Evolutionary conservation across 2,113 vertebrate species (phyloP), one percentile per base, ranked within the genome.

Genomic region (Dromas ardeola): DNA sequence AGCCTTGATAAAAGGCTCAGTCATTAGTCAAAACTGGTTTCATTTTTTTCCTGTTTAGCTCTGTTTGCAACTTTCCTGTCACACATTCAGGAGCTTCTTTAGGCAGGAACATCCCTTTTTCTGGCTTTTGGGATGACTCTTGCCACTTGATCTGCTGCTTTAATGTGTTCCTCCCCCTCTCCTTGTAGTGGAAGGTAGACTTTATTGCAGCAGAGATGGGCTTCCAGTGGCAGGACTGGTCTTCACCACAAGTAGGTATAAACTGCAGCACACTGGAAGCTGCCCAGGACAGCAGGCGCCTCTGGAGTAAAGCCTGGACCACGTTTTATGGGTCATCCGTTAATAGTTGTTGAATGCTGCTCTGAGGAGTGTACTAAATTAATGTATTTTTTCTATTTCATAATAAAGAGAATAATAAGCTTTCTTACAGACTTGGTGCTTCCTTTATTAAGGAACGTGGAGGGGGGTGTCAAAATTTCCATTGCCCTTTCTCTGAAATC

Each of bases 401-500:
- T 71, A 97, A 94, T 94, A 92, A 95, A 96, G 42, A 87, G 61
- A 79, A 79, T 49, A 77, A 50, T 45, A 71, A 95, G 58, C 45
- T 95, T 20, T 67, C 9, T 71, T 81, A 61, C 81, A 89, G 89
- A 56, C 83, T 93, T 2, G 0, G 38, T 74, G 77, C 71, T 92
- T 86, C 50, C 19, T 95, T 89, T 88, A 36, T 56, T 63, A 17
- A 52, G 78, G 45, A 40, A 61, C 27, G 42, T 26, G 14, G 40
- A 45, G 3, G 10, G 5, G 69, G 34, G 29, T 2, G 7, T 40
- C 40, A 65, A 29, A 15, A 77, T 47, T 66, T 42, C 56, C 49
- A 14, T 4, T 63, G 81, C 55, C 59, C 34, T 61, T 74, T 70
- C 52, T 63, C 52, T 62, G 49, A 84, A 95, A 66, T 52, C 5